phyloP scores from a whole-genome alignment of 2,888 invertebrate species.

The Hermodice carunculata region DNA sequence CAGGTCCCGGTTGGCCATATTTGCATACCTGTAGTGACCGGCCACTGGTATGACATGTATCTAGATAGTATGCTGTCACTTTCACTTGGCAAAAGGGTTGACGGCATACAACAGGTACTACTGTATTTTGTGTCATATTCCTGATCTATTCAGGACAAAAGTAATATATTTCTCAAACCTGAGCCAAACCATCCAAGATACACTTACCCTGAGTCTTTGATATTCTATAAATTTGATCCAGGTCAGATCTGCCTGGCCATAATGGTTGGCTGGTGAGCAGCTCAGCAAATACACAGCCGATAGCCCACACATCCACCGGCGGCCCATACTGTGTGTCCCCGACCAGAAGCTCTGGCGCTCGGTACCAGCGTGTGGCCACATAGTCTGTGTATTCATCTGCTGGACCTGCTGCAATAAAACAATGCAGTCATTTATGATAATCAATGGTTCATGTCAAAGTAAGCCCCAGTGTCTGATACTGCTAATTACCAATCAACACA shows the following conservation, averaged over 20 bases:
- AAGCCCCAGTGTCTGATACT: no score
- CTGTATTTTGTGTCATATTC: no score
- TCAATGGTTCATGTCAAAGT: no score
- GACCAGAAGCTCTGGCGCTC: conserved; percentile 96
- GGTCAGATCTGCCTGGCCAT: conserved; percentile 99
- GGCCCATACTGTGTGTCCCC: conserved; percentile 85
- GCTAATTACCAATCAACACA: no score
- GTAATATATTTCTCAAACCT: no score
- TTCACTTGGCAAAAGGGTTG: no score
- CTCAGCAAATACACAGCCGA: conserved; percentile 77
- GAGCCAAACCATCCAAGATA: background rate
- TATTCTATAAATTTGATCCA: conserved; percentile 97
- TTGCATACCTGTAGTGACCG: no score
- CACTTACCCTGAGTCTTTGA: conserved; percentile 84
- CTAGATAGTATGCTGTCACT: no score
- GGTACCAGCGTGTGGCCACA: conserved; percentile 98
- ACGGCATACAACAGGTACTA: no score
- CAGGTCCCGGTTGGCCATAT: no score
- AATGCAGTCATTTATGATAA: background rate
- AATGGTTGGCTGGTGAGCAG: conserved; percentile 69
- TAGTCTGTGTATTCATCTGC: conserved; percentile 99
- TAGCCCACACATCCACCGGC: conserved; percentile 98
- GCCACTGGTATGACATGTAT: no score
- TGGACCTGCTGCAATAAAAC: conserved; percentile 76
- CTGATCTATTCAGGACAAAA: no score